Base-by-base conservation (phyloP, 2,113 vertebrate species). In the Harpagus bidentatus region DNA sequence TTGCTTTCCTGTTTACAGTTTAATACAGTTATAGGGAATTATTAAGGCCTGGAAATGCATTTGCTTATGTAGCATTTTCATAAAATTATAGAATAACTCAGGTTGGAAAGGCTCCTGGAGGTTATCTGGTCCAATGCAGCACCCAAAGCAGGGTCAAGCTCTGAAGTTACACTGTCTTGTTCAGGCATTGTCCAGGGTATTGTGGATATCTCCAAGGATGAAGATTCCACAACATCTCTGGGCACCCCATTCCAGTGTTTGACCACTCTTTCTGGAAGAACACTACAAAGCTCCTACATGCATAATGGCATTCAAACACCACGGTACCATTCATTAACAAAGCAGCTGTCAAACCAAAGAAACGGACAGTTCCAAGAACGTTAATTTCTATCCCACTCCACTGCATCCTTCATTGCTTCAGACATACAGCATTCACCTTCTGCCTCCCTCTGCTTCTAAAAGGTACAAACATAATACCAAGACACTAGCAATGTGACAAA, bases 1-100 rank as follows among this genome's bases (percentile, higher is more conserved):
- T 58, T 85, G 43, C 61, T 82, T 89, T 82, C 62, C 74, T 84
- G 53, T 93, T 94, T 91, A 91, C 87, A 90, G 43, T 82, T 90
- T 82, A 93, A 91, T 63, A 73, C 56, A 65, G 38, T 91, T 87
- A 78, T 0, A 31, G 11, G 77, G 79, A 86, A 91, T 80, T 94
- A 91, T 91, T 88, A 93, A 94, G 45, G 36, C 50, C 74, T 82
- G 42, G 71, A 88, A 94, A 80, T 77, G 45, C 36, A 79, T 80
- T 65, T 85, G 28, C 11, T 91, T 90, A 65, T 22, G 19, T 40
- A 91, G 66, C 7, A 65, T 87, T 91, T 93, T 65, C 43, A 92
- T 90, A 65, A 86, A 90, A 95, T 80, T 56, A 53, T 14, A 77
- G 43, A 90, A 43, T 69, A 69, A 58, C 50, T 65, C 31, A 17